These are phyloP conservation scores for Hippocampus barbouri DNA, from an alignment of 2,113 vertebrate genomes.

Conservation along the genomic window DNA sequence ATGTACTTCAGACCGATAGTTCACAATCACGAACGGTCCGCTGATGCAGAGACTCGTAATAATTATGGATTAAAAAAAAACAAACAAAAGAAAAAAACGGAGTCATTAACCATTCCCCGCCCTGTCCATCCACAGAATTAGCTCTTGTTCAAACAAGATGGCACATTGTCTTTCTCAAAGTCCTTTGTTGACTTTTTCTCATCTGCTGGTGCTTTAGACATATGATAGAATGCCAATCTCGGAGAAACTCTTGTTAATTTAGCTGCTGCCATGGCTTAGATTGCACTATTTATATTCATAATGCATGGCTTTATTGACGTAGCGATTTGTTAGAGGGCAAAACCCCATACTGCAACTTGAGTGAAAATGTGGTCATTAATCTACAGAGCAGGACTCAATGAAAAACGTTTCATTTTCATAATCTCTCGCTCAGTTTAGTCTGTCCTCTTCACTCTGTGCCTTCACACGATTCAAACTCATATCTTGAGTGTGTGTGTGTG, in stretches of 20 bases:
- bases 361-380: conserved; percentile 70
- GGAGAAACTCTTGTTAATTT: conserved; percentile 65
- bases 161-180: conserved; percentile 31
- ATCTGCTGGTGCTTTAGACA: conserved; percentile 40
- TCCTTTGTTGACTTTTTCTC: conserved; percentile 58
- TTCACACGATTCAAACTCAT: conserved; percentile 42
- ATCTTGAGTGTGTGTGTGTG: conserved; percentile 41
- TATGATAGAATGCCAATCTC: conserved; percentile 63
- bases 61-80: conserved; percentile 62
- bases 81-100: conserved; percentile 16
- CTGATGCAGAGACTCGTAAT: conserved; percentile 67
- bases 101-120: conserved; percentile 16
- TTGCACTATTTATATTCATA: conserved; percentile 66
- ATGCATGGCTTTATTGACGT: conserved; percentile 64
- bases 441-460: conserved; percentile 43
- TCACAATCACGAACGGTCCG: conserved; percentile 63
- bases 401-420: conserved; percentile 63
- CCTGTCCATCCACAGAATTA: neutral
- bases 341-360: conserved; percentile 60
- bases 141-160: conserved; percentile 30
- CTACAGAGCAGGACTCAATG: conserved; percentile 50
- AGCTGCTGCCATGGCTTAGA: conserved; percentile 57
- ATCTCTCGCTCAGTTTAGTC: conserved; percentile 54
- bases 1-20: conserved; percentile 68
- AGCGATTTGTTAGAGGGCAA: conserved; percentile 68